Base-by-base conservation (phyloP, 2,797 vertebrate genomes). In the Geotria australis region DNA sequence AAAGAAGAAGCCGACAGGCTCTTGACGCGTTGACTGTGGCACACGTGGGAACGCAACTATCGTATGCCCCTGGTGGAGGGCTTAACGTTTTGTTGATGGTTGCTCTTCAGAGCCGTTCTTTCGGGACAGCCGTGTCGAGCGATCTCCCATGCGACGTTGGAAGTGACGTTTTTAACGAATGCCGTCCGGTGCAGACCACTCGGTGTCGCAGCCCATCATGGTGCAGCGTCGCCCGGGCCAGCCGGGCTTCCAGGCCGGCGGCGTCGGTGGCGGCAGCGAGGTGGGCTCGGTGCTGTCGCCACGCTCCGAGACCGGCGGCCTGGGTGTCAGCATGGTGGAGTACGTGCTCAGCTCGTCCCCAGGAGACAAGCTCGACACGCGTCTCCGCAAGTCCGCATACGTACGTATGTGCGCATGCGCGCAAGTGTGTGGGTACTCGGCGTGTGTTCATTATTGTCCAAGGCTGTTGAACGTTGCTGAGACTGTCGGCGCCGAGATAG, bases 251-350 rank as follows among this genome's bases (percentile, higher is more conserved):
- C 84, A 85, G 66, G 85, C 82, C 67, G 93, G 85, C 68, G 84
- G 79, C 67, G 88, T 94, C 68, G 78, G 77, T 73, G 85, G 83
- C 67, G 93, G 85, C 67, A 85, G 79, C 67, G 89, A 96, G 68
- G 78, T 85, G 70, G 85, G 77, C 73, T 84, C 89, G 60, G 80
- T 96, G 62, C 76, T 96, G 68, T 96, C 89, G 64, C 89, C 89
- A 63, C 81, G 89, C 68, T 96, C 88, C 63, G 89, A 96, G 73
- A 88, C 85, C 62, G 85, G 88, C 61, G 89, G 89, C 62, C 76
- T 96, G 49, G 88, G 89, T 57, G 88, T 95, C 71, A 96, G 89
- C 80, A 96, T 96, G 89, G 89, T 95, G 74, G 89, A 96, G 72
- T 96, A 96, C 63, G 88, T 96, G 61, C 74, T 96, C 68, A 95